phyloP scores from a whole-genome alignment of 2,888 invertebrate species.

The Chydorus sphaericus region DNA sequence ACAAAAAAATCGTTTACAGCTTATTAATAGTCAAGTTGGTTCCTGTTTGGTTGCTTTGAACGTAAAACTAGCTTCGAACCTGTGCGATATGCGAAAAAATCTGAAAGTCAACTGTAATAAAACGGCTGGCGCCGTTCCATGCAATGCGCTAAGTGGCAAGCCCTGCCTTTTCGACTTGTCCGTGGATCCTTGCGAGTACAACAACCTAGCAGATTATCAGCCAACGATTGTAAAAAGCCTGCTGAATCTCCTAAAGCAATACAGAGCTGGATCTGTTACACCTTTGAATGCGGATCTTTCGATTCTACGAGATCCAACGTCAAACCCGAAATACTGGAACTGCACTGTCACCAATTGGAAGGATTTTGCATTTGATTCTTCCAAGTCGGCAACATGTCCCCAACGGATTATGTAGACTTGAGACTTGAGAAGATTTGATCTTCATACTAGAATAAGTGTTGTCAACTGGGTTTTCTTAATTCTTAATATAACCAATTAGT shows the following conservation, averaged over 20 bases:
- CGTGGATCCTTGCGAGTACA: conserved; percentile 72
- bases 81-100: conserved; percentile 23
- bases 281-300: conserved; percentile 12
- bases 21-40: conserved; percentile 15
- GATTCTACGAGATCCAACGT: conserved; percentile 9
- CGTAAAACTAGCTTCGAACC: conserved; percentile 32
- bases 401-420: no score
- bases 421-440: no score
- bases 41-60: neutral
- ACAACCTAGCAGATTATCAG: conserved; percentile 53
- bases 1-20: no score
- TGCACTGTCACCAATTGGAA: conserved; percentile 15
- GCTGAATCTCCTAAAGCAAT: conserved; percentile 35
- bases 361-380: no score
- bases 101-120: conserved; percentile 33
- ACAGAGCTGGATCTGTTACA: conserved; percentile 21
- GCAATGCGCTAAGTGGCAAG: conserved; percentile 55
- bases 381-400: no score
- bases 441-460: no score
- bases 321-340: conserved; percentile 15
- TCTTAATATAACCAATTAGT: no score
- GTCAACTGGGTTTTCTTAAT: no score
- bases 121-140: conserved; percentile 42
- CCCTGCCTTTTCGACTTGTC: conserved; percentile 69
- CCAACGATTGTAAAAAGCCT: conserved; percentile 43